phyloP scores from a whole-genome alignment of 2,113 vertebrate species.

The Phrynosoma blainvillii region DNA sequence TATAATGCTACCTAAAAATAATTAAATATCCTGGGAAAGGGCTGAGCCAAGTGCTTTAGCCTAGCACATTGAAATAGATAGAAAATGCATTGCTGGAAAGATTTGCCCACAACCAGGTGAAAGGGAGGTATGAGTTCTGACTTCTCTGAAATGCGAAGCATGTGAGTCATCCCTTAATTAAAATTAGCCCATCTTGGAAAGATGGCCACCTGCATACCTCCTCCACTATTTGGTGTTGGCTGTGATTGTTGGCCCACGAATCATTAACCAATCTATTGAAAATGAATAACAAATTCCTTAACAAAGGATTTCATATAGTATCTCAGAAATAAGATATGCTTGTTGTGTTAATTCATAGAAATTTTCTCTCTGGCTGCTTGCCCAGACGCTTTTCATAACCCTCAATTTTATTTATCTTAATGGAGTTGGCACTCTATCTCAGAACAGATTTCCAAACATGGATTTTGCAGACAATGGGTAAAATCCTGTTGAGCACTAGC shows the following conservation, averaged over 20 bases:
- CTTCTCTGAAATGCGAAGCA: background rate
- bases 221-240: background rate
- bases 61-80: no score
- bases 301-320: conserved; percentile 14
- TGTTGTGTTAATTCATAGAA: conserved; percentile 28
- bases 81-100: background rate
- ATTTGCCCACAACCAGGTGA: background rate
- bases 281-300: conserved; percentile 15
- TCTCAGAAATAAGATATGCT: conserved; percentile 10
- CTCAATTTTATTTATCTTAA: conserved; percentile 21
- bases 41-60: no score
- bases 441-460: conserved; percentile 1
- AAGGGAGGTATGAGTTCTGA: background rate
- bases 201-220: background rate
- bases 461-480: background rate
- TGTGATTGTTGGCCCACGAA: conserved; percentile 10
- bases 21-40: no score
- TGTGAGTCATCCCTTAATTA: background rate
- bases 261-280: conserved; percentile 13
- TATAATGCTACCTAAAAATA: no score
- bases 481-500: background rate
- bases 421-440: background rate
- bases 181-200: background rate
- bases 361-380: conserved; percentile 21
- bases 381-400: conserved; percentile 5